phyloP scores from a whole-genome alignment of 1,140 invertebrate species.

The Heliconius hewitsoni region DNA sequence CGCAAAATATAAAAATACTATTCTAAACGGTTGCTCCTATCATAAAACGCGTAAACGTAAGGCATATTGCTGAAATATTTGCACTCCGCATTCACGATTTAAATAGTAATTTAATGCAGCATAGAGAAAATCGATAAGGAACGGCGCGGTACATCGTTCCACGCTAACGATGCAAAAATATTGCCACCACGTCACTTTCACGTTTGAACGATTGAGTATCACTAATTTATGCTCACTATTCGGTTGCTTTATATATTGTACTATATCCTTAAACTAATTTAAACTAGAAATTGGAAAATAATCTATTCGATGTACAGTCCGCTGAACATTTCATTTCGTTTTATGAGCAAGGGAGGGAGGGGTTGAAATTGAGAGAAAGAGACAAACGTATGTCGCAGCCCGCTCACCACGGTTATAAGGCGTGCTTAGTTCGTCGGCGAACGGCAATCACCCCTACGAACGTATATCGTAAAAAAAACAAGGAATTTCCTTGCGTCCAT shows the following conservation, averaged over 20 bases:
- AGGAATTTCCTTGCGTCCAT: not conserved
- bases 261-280: slow-evolving; percentile 46
- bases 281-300: slow-evolving; percentile 49
- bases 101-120: slow-evolving; percentile 77
- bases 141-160: slow-evolving; percentile 65
- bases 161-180: slow-evolving; percentile 50
- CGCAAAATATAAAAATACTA: slow-evolving; percentile 31
- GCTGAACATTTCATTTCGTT: slow-evolving; percentile 51
- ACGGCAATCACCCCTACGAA: slow-evolving; percentile 34
- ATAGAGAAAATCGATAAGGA: slow-evolving; percentile 79
- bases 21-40: slow-evolving; percentile 35
- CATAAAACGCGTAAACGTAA: slow-evolving; percentile 44
- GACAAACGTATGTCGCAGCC: slow-evolving; percentile 51
- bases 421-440: slow-evolving; percentile 43
- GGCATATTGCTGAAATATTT: slow-evolving; percentile 64
- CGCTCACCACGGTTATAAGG: slow-evolving; percentile 50
- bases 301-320: slow-evolving; percentile 46
- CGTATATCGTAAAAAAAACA: slow-evolving; percentile 13
- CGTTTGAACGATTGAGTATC: slow-evolving; percentile 43
- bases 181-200: slow-evolving; percentile 57
- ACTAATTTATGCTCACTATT: slow-evolving; percentile 29
- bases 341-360: slow-evolving; percentile 35
- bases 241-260: slow-evolving; percentile 44
- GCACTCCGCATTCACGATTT: slow-evolving; percentile 71
- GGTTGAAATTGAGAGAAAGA: slow-evolving; percentile 54